These are phyloP conservation scores for Odobenus rosmarus DNA, from an alignment of 2,113 vertebrate genomes.

Conservation along the genomic window DNA sequence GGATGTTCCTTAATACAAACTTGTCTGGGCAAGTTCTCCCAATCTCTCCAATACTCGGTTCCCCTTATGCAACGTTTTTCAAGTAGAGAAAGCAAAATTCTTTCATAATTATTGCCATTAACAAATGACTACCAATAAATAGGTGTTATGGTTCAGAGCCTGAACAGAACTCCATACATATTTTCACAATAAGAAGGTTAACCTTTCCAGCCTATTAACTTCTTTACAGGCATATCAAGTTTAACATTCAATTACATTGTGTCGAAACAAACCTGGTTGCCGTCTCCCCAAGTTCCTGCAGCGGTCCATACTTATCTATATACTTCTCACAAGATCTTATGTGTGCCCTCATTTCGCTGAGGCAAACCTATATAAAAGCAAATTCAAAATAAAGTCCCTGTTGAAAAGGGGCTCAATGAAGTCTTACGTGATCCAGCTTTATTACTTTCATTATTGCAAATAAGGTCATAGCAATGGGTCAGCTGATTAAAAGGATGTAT, in stretches of 20 bases:
- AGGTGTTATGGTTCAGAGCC: not conserved
- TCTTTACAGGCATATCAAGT: not conserved
- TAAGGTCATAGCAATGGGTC: not conserved
- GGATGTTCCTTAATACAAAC: constrained; percentile 31
- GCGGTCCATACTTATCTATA: constrained; percentile 76
- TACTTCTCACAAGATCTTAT: constrained; percentile 82
- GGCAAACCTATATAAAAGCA: constrained; percentile 73
- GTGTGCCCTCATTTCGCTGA: constrained; percentile 83
- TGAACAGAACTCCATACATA: not conserved
- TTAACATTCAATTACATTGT: not conserved
- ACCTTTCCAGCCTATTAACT: constrained; percentile 21
- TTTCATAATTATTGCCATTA: not conserved
- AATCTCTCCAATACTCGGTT: not conserved
- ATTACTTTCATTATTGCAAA: constrained; percentile 37
- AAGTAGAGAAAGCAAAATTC: constrained; percentile 32
- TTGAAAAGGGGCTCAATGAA: not conserved
- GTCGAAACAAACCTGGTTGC: constrained; percentile 67
- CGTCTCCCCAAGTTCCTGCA: constrained; percentile 72
- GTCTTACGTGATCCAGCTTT: not conserved
- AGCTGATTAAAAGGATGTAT: not conserved
- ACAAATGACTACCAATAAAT: not conserved
- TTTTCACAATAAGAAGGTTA: not conserved
- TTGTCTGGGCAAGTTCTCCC: not conserved
- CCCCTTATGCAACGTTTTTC: not conserved
- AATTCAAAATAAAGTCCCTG: constrained; percentile 37